Conservation (phyloP, 2,113 vertebrate species). For the Piaya cayana region DNA sequence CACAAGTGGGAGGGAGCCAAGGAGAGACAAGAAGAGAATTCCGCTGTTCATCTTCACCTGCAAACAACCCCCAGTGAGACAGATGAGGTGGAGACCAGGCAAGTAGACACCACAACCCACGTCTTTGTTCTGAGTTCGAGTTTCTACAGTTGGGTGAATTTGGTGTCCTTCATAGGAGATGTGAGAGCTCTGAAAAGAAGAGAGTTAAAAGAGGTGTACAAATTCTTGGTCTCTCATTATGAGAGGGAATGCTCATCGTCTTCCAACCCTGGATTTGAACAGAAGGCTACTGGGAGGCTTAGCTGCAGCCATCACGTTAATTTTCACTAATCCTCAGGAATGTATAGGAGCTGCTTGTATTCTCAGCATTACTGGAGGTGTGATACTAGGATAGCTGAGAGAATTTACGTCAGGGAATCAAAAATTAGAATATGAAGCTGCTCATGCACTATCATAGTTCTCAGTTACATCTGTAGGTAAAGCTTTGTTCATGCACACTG, state of each 20-base stretch:
- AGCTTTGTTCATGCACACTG: not conserved
- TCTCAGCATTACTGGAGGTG: not conserved
- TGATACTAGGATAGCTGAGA: not conserved
- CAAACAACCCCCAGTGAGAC: not conserved
- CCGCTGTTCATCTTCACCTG: conserved; percentile 52
- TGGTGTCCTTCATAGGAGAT: not conserved
- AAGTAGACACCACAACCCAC: not conserved
- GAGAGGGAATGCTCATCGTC: not conserved
- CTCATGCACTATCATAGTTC: not conserved
- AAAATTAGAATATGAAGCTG: not conserved
- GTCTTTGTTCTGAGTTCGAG: not conserved
- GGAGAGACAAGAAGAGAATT: conserved; percentile 17
- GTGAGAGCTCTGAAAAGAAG: not conserved
- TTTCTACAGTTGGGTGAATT: not conserved
- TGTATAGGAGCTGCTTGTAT: not conserved
- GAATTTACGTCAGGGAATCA: not conserved
- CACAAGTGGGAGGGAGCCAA: not conserved
- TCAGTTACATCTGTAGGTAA: not conserved
- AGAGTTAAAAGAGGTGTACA: not conserved
- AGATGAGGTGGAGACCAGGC: not conserved
- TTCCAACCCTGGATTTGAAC: not conserved
- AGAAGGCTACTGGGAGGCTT: not conserved
- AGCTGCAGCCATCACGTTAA: not conserved
- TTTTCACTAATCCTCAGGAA: not conserved
- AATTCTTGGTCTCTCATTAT: not conserved